These are phyloP conservation scores for Gambusia yucatana DNA, from an alignment of 2,797 vertebrate genomes.

Conservation along the genomic window DNA sequence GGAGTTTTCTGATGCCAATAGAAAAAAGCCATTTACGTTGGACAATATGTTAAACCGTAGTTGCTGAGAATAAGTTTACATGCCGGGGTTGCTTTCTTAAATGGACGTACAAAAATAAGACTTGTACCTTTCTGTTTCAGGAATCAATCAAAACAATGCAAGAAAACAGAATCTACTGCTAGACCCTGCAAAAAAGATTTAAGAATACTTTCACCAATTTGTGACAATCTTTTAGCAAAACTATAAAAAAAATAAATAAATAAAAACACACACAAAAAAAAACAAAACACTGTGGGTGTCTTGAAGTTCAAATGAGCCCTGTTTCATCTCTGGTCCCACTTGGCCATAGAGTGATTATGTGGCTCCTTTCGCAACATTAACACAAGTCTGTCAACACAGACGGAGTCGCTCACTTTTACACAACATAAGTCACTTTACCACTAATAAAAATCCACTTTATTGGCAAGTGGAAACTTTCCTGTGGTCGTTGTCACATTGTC, in stretches of 20 bases:
- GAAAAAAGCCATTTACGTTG: neutral
- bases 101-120: slow-evolving; percentile 4
- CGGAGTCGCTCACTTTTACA: slow-evolving; percentile 52
- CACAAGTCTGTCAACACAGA: slow-evolving; percentile 73
- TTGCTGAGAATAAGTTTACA: neutral
- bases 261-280: neutral
- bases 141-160: neutral
- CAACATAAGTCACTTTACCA: slow-evolving; percentile 72
- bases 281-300: slow-evolving; percentile 37
- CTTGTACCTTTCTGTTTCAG: slow-evolving; percentile 7
- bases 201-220: slow-evolving; percentile 37
- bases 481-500: slow-evolving; percentile 76
- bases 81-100: neutral
- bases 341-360: slow-evolving; percentile 64
- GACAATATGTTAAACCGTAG: neutral
- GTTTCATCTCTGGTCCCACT: slow-evolving; percentile 47
- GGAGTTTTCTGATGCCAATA: slow-evolving; percentile 46
- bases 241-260: slow-evolving; percentile 34
- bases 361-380: slow-evolving; percentile 60
- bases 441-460: slow-evolving; percentile 74
- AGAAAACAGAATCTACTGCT: slow-evolving; percentile 9
- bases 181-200: slow-evolving; percentile 46
- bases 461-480: slow-evolving; percentile 80
- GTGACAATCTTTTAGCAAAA: slow-evolving; percentile 30
- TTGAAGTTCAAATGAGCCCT: slow-evolving; percentile 54